Evolutionary conservation across 1,140 invertebrate genomes (phyloP).

Genomic region (Drosophila aff.): DNA sequence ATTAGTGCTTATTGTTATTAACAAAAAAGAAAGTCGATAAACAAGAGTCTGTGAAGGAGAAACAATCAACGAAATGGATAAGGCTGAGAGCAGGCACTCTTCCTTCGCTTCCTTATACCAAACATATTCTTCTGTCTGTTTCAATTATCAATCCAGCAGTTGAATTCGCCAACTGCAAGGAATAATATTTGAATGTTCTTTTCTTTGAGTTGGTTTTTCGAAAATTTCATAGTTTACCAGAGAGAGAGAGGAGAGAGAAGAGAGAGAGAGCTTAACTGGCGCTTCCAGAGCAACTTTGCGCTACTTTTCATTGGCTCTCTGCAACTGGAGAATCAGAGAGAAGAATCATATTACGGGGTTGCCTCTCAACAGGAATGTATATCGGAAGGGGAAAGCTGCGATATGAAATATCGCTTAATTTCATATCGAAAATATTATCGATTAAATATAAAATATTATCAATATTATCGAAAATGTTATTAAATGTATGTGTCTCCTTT

Average conservation of each 20-base stretch:
- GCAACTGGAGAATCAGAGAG: slow-evolving; percentile 16
- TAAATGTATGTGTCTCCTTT: too few relatives aligned
- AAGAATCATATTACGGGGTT: not conserved
- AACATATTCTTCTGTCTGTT: not conserved
- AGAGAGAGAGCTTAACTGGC: not conserved
- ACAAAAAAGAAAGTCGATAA: not conserved
- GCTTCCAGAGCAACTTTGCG: not conserved
- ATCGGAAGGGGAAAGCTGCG: not conserved
- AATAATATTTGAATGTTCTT: slow-evolving; percentile 25
- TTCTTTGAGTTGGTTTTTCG: not conserved
- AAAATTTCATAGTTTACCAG: slow-evolving; percentile 14
- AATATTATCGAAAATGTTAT: not conserved
- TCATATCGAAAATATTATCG: not conserved
- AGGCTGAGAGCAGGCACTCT: slow-evolving; percentile 10
- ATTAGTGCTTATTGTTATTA: not conserved
- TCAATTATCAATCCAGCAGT: slow-evolving; percentile 21
- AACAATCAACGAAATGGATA: slow-evolving; percentile 5
- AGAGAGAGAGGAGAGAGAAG: not conserved
- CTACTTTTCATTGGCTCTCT: slow-evolving; percentile 14
- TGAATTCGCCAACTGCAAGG: slow-evolving; percentile 35
- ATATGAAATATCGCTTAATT: not conserved
- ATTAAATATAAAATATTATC: too few relatives aligned
- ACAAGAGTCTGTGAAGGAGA: not conserved
- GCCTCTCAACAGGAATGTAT: not conserved
- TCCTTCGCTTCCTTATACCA: not conserved